Base-by-base conservation (phyloP, 2,113 vertebrate species). In the Mobula hypostoma region DNA sequence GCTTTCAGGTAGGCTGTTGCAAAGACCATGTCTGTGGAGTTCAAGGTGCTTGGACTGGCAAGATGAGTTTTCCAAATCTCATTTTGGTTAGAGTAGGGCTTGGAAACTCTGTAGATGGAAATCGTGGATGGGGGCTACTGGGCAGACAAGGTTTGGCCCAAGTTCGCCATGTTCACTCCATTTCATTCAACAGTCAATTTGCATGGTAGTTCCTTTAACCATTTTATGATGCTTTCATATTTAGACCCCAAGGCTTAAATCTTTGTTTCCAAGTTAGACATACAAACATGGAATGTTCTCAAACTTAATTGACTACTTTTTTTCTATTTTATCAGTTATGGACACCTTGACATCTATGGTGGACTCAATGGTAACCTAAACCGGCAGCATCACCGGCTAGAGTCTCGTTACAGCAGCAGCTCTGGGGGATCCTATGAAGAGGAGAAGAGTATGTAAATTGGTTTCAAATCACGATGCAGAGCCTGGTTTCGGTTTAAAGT, bases 391-490 rank as follows among this genome's bases (percentile, higher is more conserved):
- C 99, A 99, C 96, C 98, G 99, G 27, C 97, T 99, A 95, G 99
- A 99, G 94, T 99, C 99, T 94, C 98, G 99, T 92, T 99, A 99
- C 96, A 99, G 99, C 95, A 99, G 98, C 98, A 99, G 99, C 96
- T 99, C 99, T 80, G 99, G 99, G 96, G 99, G 99, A 94, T 99
- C 99, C 29, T 99, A 99, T 2, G 99, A 99, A 95, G 99, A 99
- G 94, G 99, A 99, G 96, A 99, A 99, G 97, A 98, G 99, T 99
- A 27, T 12, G 94, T 83, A 77, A 0, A 27, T 17, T 72, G 14
- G 21, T 79, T 48, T 56, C 68, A 48, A 27, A 74, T 74, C 72
- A 74, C 74, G 40, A 63, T 76, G 36, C 70, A 74, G 48, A 93
- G 24, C 74, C 36, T 74, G n/a, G 36, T 56, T 93, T 72, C 48